phyloP scores from a whole-genome alignment of 2,113 vertebrate genomes.

The Trematocara unimaculatum region DNA sequence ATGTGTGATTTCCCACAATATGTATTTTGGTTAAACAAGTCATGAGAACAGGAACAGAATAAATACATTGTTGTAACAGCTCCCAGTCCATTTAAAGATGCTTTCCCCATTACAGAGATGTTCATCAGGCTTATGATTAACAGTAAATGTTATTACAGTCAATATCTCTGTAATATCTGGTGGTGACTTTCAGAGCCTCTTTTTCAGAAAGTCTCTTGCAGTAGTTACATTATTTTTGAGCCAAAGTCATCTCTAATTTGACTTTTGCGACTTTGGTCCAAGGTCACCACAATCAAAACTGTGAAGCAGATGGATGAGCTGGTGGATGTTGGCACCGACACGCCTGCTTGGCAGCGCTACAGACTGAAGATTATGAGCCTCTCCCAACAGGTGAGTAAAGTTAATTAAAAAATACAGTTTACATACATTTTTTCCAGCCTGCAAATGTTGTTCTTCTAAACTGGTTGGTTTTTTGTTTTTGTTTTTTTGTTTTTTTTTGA shows the following conservation, averaged over 20 bases:
- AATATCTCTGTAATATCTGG: neutral
- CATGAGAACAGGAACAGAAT: neutral
- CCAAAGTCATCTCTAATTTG: neutral
- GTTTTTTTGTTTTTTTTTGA: neutral
- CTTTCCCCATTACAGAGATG: neutral
- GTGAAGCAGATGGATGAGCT: constrained; percentile 91
- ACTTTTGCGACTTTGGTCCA: neutral
- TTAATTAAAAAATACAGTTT: neutral
- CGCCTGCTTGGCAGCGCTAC: constrained; percentile 88
- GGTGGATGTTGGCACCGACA: constrained; percentile 88
- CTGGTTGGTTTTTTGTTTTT: fast-evolving
- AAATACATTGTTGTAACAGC: neutral
- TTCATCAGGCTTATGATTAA: neutral
- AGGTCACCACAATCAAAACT: constrained; percentile 97
- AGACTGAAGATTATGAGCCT: constrained; percentile 83
- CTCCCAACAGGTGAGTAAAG: constrained; percentile 80
- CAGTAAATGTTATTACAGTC: neutral
- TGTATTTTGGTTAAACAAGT: neutral
- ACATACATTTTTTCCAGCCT: neutral
- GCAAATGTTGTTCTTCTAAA: neutral
- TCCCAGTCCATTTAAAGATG: neutral
- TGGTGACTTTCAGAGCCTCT: neutral
- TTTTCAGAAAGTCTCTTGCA: neutral
- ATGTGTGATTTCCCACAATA: neutral
- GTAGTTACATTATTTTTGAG: neutral